phyloP scores from a whole-genome alignment of 2,888 invertebrate species.

The Chalcis sispes region DNA sequence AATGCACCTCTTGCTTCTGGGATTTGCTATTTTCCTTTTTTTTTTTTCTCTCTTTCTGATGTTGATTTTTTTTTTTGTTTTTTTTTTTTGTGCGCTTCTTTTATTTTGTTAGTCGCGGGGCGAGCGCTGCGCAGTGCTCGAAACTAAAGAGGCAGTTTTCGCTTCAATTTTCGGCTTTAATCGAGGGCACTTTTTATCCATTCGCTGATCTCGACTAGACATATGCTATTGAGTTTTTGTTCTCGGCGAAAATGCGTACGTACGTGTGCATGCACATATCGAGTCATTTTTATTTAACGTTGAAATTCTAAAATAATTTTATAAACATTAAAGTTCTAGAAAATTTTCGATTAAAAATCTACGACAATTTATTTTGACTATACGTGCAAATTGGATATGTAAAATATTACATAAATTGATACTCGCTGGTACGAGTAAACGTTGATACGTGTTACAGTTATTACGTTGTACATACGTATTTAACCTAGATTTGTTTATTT shows the following conservation, averaged over 20 bases:
- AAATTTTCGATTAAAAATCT: too few species aligned
- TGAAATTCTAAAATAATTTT: too few species aligned
- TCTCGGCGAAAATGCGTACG: constrained; percentile 3
- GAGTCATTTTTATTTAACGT: too few species aligned
- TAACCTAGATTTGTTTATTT: too few species aligned
- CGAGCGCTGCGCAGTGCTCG: not conserved
- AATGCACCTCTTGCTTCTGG: constrained; percentile 40
- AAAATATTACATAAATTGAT: too few species aligned
- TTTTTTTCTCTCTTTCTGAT: not conserved
- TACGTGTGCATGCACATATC: too few species aligned
- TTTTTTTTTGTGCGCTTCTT: constrained; percentile 35
- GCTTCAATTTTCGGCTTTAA: constrained; percentile 37
- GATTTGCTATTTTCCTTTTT: constrained; percentile 8
- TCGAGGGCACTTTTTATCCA: constrained; percentile 39
- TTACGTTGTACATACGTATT: too few species aligned
- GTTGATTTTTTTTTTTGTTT: not conserved
- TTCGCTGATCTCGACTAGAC: not conserved
- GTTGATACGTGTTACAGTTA: too few species aligned
- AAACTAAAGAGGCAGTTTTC: constrained; percentile 24
- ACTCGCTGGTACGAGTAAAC: too few species aligned
- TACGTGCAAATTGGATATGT: too few species aligned
- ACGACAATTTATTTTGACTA: too few species aligned
- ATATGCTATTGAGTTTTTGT: constrained; percentile 38
- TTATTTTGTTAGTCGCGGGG: constrained; percentile 37
- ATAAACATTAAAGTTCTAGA: too few species aligned